Evolutionary conservation across 2,888 invertebrate genomes (phyloP).

Genomic region (Steinernema carpocapsae): DNA sequence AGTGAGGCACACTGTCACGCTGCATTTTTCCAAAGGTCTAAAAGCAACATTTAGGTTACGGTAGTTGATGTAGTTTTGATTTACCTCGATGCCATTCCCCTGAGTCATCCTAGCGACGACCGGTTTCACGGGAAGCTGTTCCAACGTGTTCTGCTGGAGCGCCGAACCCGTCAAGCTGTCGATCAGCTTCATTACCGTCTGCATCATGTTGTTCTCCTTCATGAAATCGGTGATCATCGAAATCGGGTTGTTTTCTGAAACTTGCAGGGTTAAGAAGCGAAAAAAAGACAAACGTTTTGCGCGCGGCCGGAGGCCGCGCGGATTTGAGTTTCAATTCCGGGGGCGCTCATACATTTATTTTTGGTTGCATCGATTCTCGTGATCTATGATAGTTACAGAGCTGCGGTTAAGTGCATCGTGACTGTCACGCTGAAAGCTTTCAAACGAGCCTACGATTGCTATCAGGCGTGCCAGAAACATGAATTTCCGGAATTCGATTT

Average conservation of each 20-base stretch:
- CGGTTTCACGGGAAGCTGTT: constrained; percentile 1
- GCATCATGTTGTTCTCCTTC: constrained; percentile 16
- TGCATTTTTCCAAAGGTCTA: constrained; percentile 17
- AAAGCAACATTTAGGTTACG: not conserved
- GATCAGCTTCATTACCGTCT: constrained; percentile 25
- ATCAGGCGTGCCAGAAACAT: too few relatives aligned
- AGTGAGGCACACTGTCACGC: constrained; percentile 18
- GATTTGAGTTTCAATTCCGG: too few relatives aligned
- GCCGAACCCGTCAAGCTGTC: constrained; percentile 32
- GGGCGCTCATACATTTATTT: too few relatives aligned
- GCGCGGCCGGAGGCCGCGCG: too few relatives aligned
- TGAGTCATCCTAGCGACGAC: not conserved
- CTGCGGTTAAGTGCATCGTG: too few relatives aligned
- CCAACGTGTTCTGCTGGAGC: not conserved
- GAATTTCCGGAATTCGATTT: too few relatives aligned
- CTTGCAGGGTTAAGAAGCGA: too few relatives aligned
- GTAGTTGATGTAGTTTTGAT: not conserved
- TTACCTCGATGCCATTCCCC: not conserved
- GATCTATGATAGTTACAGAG: too few relatives aligned
- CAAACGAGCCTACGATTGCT: too few relatives aligned
- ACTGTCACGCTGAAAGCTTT: too few relatives aligned
- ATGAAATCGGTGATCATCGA: constrained; percentile 4
- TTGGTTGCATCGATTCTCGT: too few relatives aligned
- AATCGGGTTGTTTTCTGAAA: constrained; percentile 21
- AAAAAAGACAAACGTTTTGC: too few relatives aligned